Conservation (phyloP, 2,888 invertebrate species). For the Lasioglossum figueresi region DNA sequence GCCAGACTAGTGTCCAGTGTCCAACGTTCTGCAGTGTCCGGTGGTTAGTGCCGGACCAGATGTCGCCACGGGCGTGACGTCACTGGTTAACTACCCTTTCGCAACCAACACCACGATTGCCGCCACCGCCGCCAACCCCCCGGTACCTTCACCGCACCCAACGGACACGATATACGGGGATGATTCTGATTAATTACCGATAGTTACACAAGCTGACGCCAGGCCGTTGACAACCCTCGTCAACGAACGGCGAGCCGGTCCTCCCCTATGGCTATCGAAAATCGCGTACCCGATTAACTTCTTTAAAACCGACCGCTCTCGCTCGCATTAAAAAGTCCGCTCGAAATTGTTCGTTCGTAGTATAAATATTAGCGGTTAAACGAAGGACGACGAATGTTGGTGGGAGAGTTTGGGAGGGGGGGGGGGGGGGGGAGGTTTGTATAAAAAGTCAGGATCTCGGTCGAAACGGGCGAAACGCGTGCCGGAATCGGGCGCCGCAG, state of each 20-base stretch:
- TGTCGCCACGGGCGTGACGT: constrained; percentile 84
- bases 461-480: neutral
- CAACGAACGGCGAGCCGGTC: constrained; percentile 50
- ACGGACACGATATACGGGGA: constrained; percentile 80
- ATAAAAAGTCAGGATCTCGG: neutral
- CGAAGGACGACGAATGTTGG: neutral
- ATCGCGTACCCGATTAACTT: constrained; percentile 52
- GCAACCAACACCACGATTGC: constrained; percentile 60
- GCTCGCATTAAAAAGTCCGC: neutral
- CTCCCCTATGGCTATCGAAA: constrained; percentile 54
- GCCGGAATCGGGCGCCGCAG: neutral
- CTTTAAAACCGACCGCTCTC: constrained; percentile 18
- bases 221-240: constrained; percentile 76
- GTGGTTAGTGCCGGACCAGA: constrained; percentile 81
- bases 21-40: constrained; percentile 77
- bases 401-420: too few species aligned
- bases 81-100: constrained; percentile 83
- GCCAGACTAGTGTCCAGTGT: constrained; percentile 72
- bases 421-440: neutral
- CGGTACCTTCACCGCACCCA: constrained; percentile 59
- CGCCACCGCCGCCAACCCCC: constrained; percentile 40
- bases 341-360: neutral
- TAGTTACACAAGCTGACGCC: constrained; percentile 83
- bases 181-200: constrained; percentile 84
- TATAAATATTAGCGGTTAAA: neutral